These are phyloP conservation scores for Drosophila pseudoananassae DNA, from an alignment of 1,140 invertebrate genomes.

Conservation along the genomic window DNA sequence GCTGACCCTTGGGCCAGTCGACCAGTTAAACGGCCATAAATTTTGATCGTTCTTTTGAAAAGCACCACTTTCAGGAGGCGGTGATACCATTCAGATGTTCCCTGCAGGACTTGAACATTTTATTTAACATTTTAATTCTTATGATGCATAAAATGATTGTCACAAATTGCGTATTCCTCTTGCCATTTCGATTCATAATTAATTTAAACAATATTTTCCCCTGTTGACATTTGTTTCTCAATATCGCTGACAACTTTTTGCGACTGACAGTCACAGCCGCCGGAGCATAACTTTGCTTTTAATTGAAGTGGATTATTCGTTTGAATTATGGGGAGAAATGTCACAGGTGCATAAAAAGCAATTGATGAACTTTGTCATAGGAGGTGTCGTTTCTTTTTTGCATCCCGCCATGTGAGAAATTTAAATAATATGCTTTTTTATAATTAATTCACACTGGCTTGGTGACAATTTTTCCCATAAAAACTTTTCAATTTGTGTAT, in stretches of 20 bases:
- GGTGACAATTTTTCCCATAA: slow-evolving; percentile 23
- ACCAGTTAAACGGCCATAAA: slow-evolving; percentile 33
- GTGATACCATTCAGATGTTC: slow-evolving; percentile 15
- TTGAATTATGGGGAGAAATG: slow-evolving; percentile 29
- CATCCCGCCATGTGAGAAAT: background rate
- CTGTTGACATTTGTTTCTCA: slow-evolving; percentile 41
- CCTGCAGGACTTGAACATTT: background rate
- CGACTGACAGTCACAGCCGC: slow-evolving; percentile 35
- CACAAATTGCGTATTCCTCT: slow-evolving; percentile 25
- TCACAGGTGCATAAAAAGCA: slow-evolving; percentile 23
- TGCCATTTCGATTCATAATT: slow-evolving; percentile 44
- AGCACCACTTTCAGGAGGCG: background rate
- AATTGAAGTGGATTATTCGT: slow-evolving; percentile 41
- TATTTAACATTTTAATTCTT: slow-evolving; percentile 16
- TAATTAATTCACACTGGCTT: slow-evolving; percentile 24
- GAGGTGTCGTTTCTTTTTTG: slow-evolving; percentile 5
- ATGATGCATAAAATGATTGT: slow-evolving; percentile 40
- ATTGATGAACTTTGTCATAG: slow-evolving; percentile 24
- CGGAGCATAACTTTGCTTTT: slow-evolving; percentile 36
- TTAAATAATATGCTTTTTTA: slow-evolving; percentile 5
- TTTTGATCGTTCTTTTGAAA: slow-evolving; percentile 10
- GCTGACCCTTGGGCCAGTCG: slow-evolving; percentile 16
- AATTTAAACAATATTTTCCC: slow-evolving; percentile 31
- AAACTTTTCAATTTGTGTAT: slow-evolving; percentile 43
- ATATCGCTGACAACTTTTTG: slow-evolving; percentile 39